These are phyloP conservation scores for Dendrocopos noguchii DNA, from an alignment of 2,113 vertebrate genomes.

Conservation along the genomic window DNA sequence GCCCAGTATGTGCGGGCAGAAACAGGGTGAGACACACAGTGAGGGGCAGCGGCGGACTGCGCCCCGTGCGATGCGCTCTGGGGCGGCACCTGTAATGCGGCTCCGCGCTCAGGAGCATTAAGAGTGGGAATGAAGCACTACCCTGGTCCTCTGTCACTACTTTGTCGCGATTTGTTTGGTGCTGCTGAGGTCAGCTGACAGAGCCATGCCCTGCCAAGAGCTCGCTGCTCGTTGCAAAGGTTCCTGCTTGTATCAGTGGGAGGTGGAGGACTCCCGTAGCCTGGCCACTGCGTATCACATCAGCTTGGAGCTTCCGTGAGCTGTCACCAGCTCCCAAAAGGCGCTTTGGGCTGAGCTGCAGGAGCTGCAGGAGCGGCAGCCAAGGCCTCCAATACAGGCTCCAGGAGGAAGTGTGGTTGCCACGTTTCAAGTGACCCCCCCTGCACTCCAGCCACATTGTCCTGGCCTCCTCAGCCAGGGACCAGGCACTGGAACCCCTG, in stretches of 20 bases:
- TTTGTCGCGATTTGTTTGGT: too few relatives aligned
- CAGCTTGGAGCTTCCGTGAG: fast-evolving
- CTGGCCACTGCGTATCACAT: fast-evolving
- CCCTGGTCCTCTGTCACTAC: too few relatives aligned
- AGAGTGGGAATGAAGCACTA: too few relatives aligned
- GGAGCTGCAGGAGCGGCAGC: background rate
- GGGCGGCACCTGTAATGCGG: too few relatives aligned
- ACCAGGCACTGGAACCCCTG: fast-evolving
- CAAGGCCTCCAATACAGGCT: fast-evolving
- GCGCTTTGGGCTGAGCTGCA: background rate
- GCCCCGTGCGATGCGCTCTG: too few relatives aligned
- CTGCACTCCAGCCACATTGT: background rate
- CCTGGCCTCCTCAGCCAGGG: background rate
- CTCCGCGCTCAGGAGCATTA: too few relatives aligned
- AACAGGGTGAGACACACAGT: too few relatives aligned
- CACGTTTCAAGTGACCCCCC: background rate
- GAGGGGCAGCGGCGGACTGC: too few relatives aligned
- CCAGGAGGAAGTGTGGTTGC: fast-evolving
- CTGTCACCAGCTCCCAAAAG: background rate
- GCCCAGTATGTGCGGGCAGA: too few relatives aligned
- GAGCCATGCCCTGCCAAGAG: too few relatives aligned
- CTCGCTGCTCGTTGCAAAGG: background rate
- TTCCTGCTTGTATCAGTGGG: fast-evolving
- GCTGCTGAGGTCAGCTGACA: too few relatives aligned
- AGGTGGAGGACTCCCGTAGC: background rate